A percentile compares a stretch with the other conserved stretches of the same genome.
Conservation (phyloP, 2,113 vertebrate genomes). For the Spizaetus ornatus region DNA sequence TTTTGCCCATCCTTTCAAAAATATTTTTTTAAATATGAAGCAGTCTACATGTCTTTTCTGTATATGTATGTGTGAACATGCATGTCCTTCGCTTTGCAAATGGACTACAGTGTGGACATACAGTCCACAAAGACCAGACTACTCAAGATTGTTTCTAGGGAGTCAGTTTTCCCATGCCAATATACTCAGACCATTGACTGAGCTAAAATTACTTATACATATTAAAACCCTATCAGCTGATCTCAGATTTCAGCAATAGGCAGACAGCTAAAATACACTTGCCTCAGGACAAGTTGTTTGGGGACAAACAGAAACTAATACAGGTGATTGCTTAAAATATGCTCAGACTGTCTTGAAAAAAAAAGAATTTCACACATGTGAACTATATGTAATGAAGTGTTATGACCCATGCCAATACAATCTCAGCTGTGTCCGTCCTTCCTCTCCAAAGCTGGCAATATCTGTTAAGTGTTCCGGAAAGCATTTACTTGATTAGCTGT, state of each 20-base stretch:
- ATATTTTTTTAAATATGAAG: background rate
- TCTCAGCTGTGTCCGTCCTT: background rate
- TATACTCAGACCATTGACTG: background rate
- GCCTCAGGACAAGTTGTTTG: background rate
- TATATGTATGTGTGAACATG: background rate
- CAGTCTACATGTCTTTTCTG: background rate
- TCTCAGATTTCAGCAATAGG: background rate
- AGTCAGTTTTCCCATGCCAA: background rate
- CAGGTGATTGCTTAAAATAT: background rate
- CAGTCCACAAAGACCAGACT: background rate
- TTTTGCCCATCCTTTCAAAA: background rate
- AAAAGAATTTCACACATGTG: background rate
- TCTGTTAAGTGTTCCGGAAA: background rate
- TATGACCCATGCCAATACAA: background rate
- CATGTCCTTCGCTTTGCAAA: background rate
- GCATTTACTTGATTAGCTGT: background rate
- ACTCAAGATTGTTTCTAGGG: background rate
- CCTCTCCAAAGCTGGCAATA: background rate
- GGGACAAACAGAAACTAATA: background rate
- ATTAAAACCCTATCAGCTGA: background rate
- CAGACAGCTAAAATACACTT: background rate
- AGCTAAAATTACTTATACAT: background rate
- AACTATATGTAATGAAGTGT: background rate
- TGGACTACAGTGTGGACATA: background rate
- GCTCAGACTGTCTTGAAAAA: background rate